Percentiles rank a stretch among this genome's conserved stretches.
These are phyloP conservation scores for Gopherus evgoodei DNA, from an alignment of 2,113 vertebrate species.

Conservation along the genomic window DNA sequence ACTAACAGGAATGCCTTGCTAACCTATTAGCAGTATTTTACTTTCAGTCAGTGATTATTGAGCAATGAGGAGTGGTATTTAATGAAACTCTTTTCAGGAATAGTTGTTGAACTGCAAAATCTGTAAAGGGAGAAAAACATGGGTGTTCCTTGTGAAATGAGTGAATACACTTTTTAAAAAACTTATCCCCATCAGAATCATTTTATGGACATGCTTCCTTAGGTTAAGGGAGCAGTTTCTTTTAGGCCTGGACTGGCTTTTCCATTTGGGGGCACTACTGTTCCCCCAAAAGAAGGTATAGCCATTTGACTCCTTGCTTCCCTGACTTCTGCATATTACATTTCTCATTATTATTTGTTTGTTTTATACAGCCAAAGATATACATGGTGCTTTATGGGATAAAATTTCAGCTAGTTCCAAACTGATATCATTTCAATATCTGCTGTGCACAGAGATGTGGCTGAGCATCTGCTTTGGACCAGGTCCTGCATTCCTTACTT, in stretches of 20 bases:
- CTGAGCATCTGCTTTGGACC: neutral
- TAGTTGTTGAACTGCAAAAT: constrained; percentile 30
- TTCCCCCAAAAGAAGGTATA: neutral
- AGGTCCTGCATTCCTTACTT: neutral
- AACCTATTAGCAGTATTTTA: constrained; percentile 18
- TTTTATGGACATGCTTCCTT: neutral
- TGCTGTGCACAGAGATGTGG: neutral
- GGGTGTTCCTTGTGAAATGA: too few relatives aligned
- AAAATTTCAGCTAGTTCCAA: neutral
- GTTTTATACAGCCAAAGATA: neutral
- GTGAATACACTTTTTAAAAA: too few relatives aligned
- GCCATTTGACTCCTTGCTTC: neutral
- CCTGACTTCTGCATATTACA: neutral
- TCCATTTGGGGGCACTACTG: neutral
- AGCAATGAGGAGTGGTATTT: constrained; percentile 30
- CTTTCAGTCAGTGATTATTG: constrained; percentile 16
- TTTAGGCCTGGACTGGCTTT: neutral
- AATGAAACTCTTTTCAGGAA: neutral
- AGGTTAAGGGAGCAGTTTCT: neutral
- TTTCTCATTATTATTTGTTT: neutral
- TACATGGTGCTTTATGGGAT: neutral
- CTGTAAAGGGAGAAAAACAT: neutral
- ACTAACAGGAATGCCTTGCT: neutral
- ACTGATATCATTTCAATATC: neutral
- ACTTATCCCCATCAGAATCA: neutral